Conservation (phyloP, 2,113 vertebrate genomes). For the Rhadina sibilatrix region DNA sequence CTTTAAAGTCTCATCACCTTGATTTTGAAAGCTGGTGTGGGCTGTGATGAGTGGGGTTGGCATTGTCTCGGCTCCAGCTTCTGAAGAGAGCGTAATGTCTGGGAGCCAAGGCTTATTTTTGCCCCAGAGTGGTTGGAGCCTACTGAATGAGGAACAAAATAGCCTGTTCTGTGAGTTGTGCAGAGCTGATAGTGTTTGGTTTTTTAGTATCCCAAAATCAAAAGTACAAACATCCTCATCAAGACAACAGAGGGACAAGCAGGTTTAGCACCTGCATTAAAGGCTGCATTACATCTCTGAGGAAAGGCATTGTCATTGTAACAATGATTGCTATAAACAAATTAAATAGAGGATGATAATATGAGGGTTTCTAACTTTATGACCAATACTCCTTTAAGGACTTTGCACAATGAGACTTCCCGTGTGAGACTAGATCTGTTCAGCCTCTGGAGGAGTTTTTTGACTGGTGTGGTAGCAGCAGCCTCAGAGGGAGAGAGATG, state of each 20-base stretch:
- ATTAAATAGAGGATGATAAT: not conserved
- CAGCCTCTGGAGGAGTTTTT: not conserved
- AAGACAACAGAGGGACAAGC: not conserved
- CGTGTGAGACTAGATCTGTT: not conserved
- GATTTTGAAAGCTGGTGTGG: not conserved
- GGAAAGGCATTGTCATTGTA: not conserved
- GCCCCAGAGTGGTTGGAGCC: not conserved
- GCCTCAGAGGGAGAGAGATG: not conserved
- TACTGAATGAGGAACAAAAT: not conserved
- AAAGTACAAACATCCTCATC: too few relatives aligned
- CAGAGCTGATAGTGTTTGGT: not conserved
- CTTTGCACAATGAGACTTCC: not conserved
- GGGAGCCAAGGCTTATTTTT: not conserved
- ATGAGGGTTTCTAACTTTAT: not conserved
- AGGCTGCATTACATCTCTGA: not conserved
- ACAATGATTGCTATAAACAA: not conserved
- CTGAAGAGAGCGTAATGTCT: not conserved
- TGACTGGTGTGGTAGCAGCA: not conserved
- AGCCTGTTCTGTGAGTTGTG: not conserved
- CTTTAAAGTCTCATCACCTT: not conserved
- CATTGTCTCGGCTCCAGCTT: fast-evolving
- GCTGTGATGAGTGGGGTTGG: not conserved
- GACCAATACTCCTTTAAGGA: not conserved
- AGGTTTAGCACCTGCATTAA: not conserved
- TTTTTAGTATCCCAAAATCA: not conserved